A percentile compares a stretch with the other conserved stretches of the same genome.
Evolutionary conservation across 2,797 vertebrate species (phyloP).

Genomic region (Anabacerthia variegaticeps): DNA sequence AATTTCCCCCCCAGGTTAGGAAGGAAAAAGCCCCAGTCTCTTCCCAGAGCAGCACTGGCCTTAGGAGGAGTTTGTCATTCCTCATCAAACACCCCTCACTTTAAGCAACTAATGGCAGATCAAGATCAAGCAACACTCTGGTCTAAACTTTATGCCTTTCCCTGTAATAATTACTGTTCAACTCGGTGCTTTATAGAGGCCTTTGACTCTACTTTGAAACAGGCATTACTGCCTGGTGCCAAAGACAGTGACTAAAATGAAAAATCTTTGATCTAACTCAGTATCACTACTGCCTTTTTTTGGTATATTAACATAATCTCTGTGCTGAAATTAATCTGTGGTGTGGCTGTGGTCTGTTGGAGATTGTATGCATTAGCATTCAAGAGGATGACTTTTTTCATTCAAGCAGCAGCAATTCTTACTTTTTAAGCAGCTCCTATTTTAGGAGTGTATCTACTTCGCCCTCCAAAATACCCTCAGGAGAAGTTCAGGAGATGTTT

Average conservation of each 20-base stretch:
- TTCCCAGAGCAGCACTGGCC: background rate
- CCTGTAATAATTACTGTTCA: background rate
- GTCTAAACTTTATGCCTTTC: background rate
- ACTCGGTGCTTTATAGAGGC: background rate
- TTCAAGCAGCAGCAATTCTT: background rate
- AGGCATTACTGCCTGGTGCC: background rate
- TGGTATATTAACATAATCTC: slow-evolving; percentile 53
- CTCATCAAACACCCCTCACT: background rate
- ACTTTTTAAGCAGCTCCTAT: slow-evolving; percentile 18
- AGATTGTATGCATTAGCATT: slow-evolving; percentile 27
- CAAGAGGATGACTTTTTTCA: background rate
- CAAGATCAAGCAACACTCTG: background rate
- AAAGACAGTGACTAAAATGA: background rate
- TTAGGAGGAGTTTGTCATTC: background rate
- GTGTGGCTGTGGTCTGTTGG: slow-evolving; percentile 7
- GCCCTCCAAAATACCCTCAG: background rate
- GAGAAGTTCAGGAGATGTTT: background rate
- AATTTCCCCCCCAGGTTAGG: background rate
- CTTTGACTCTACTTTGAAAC: background rate
- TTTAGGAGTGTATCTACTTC: background rate
- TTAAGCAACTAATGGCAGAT: background rate
- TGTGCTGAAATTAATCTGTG: slow-evolving; percentile 3
- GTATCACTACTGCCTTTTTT: background rate
- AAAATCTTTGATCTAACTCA: slow-evolving; percentile 29
- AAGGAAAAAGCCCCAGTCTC: background rate